Evolutionary conservation across 2,113 vertebrate genomes (phyloP), one percentile per base, ranked within the genome.

Genomic region (Phasianus colchicus): DNA sequence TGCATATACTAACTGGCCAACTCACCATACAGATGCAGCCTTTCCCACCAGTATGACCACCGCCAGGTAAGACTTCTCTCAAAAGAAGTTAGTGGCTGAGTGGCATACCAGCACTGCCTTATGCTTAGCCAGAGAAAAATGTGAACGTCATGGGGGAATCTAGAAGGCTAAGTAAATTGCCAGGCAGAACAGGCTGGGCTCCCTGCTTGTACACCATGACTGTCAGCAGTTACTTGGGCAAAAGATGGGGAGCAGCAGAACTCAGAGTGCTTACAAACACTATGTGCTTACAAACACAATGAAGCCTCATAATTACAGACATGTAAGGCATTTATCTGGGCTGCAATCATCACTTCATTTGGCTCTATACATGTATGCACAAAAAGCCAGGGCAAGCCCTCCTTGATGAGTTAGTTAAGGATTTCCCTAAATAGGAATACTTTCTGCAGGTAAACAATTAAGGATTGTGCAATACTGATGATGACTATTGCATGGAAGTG

Each of bases 81-180:
- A 81, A 58, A 77, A 89, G 14, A 89, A 48, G 12, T 47, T 40
- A 50, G 22, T 83, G 38, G 18, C 48, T 57, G 25, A 71, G 58
- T 47, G 29, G 11, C 9, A 43, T 27, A 29, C 40, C 36, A 78
- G 65, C 38, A 29, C 3, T 3, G 42, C 13, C 10, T 43, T 40
- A 36, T 38, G 75, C 27, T 71, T 24, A 89, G 30, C 8, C 45
- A 91, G 32, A 88, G 13, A 36, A 91, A 89, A 79, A 20, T 2
- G 0, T 25, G 2, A 55, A 5, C 63, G 17, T 27, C 14, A 3
- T 7, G 9, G 42, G 22, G 22, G 22, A 66, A 5, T 30, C 17
- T 27, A 30, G 32, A 72, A 61, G 27, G 15, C 69, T 25, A 20
- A 40, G 13, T 32, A 17, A 9, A 25, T 10, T 61, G 29, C 58